Base-by-base conservation (phyloP, 2,113 vertebrate genomes). In the Vidua macroura region DNA sequence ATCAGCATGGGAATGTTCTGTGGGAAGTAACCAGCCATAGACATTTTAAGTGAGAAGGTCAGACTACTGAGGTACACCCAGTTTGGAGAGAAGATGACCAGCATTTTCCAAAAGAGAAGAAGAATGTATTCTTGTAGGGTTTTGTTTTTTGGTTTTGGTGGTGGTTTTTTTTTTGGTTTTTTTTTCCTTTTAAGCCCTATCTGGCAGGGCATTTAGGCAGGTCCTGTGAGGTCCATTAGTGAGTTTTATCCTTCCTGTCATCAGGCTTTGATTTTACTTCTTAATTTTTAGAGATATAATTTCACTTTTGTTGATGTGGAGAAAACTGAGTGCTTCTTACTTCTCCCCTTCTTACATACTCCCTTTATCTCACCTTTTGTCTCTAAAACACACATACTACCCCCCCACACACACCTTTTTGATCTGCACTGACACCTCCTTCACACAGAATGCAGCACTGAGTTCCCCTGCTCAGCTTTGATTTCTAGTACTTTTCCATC, bases 121-220 rank as follows among this genome's bases (percentile, higher is more conserved):
- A 66, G 8, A 31, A 90, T 67, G 4, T 4, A 44, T 15, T 37
- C 60, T 43, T 77, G 11, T 23, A 19, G 2, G 0, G 2, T 3
- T 7, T 33, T 59, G 35, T 7, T 59, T 4, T 41, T 28, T 6
- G 39, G 5, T 33, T 55, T 28, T 28, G 28, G 19, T 43, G n/a
- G 13, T 19, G 3, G 28, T 28, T 68, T 15, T 7, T 67, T 67
- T 41, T 2, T n/a, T n/a, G n/a, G n/a, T n/a, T 10, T 41, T 21
- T 16, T 43, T n/a, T 74, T 15, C 41, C 5, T 49, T 80, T 48
- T 51, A 78, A 70, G 15, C 6, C 15, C 11, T 68, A 11, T 51
- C 73, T 87, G 33, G 1, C 10, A 12, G 5, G 21, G 14, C 0
- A 0, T 3, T 56, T 28, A 51, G 13, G 17, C 13, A 67, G 22